Base-by-base conservation (phyloP, 2,797 vertebrate species). In the Microctenopoma lineatum region DNA sequence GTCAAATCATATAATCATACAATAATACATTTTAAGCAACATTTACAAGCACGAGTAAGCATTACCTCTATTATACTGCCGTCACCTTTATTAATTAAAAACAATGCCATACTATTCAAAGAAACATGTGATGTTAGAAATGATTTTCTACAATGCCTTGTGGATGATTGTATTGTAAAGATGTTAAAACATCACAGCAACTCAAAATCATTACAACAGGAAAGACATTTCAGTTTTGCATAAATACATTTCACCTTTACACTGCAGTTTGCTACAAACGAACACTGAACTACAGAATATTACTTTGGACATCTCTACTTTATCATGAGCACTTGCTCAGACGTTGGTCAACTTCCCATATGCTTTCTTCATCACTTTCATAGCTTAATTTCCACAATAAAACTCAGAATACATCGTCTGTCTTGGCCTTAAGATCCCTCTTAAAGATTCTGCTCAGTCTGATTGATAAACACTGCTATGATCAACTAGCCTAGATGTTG, bases 301-400 rank as follows among this genome's bases (percentile, higher is more conserved):
- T 59, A 85, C 44, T 75, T 69, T 79, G 68, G 78, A 47, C 79
- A 54, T 84, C 36, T 90, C 59, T 85, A 83, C 66, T 84, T 88
- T 84, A 88, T 75, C 84, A 75, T 54, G 47, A 84, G 86, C 88
- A 92, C 90, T 80, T 91, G 66, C 88, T 83, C 72, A 59, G 64
- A 84, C 85, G 75, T 72, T 41, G 67, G 57, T 80, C 84, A 87
- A 93, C 92, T 90, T 93, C 80, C 91, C 6, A 4, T 63, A 76
- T 54, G 51, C 94, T 72, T 91, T 90, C 92, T 81, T 73, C 32
- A 47, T 73, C 91, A 90, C 90, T 87, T 92, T 81, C 92, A 69
- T 18, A 47, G 16, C 58, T 61, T 63, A 87, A 47, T 73, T 84
- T 68, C 78, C 60, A 38, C 51, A 7, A 27, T 56, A 65, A 72